These are phyloP conservation scores for Melanotaenia trifasciata DNA, from an alignment of 2,797 vertebrate genomes.

Conservation along the genomic window DNA sequence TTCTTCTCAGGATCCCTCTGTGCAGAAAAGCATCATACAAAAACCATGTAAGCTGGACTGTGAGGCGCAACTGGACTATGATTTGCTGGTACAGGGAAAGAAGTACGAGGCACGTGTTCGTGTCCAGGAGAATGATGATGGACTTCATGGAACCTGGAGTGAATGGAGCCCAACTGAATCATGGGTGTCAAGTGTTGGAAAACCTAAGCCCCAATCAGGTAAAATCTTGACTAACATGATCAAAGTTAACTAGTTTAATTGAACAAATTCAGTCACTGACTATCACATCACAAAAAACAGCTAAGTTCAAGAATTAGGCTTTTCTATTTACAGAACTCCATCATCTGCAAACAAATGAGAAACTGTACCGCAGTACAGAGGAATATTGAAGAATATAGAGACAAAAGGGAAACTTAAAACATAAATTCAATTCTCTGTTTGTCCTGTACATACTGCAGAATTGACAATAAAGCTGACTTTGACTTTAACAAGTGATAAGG, in stretches of 20 bases:
- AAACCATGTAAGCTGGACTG: fast-evolving
- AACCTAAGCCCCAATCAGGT: not conserved
- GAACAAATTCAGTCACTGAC: no score
- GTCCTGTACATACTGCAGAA: no score
- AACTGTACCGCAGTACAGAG: no score
- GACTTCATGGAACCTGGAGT: fast-evolving
- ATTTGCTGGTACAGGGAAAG: not conserved
- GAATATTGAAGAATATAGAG: no score
- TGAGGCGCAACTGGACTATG: fast-evolving
- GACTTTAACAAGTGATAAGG: no score
- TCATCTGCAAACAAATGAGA: no score
- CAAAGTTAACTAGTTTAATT: not conserved
- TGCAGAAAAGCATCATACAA: fast-evolving
- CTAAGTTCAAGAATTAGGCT: no score
- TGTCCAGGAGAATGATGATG: fast-evolving
- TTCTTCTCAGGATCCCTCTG: constrained; percentile 21
- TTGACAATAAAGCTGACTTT: no score
- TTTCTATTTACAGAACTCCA: no score
- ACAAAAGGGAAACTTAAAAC: no score
- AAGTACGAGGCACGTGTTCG: constrained; percentile 47
- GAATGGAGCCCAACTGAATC: constrained; percentile 13
- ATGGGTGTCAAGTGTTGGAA: constrained; percentile 23
- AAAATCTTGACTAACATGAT: not conserved
- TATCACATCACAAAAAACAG: no score
- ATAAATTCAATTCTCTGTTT: no score